Base-by-base conservation (phyloP, 1,140 invertebrate species). In the Papilio dardanus region DNA sequence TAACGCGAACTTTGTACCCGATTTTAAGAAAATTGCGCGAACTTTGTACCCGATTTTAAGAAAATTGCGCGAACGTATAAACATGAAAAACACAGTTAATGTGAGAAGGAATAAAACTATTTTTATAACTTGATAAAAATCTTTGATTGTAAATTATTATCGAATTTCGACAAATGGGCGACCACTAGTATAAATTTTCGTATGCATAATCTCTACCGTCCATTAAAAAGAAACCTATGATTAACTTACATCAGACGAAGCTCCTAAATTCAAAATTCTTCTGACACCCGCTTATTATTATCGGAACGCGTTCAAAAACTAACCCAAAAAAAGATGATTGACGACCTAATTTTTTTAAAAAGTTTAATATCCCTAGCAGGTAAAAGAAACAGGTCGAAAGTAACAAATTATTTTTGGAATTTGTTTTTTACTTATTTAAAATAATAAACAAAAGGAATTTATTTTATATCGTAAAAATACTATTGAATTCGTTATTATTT, bases 211-310 rank as follows among this genome's bases (percentile, higher is more conserved):
- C 3, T 67, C 30, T 35, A 69, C 12, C 31, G 33, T 37, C 67
- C 67, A 69, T 19, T 69, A 37, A 69, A 69, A 10, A 12, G 8
- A 66, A 69, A 33, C 67, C 35, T 24, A 69, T 35, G 7, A 69
- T 69, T 69, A 69, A 42, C 21, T 19, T 37, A 37, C 21, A 69
- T 4, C 19, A 21, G 5, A 40, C n/a, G 30, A 19, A 3, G 67
- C 6, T 37, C 19, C 8, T n/a, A 69, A 37, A 24, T 40, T 40
- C 21, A 40, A 37, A 40, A 24, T 67, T 42, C 66, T 19, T 68
- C 33, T 40, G 67, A 69, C 67, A 69, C 31, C 67, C 33, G 67
- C 67, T 69, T 69, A 69, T 69, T 69, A 69, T 19, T 14, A 68
- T 19, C 6, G 14, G 66, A 69, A 40, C 67, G 67, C 67, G 21